phyloP scores from a whole-genome alignment of 2,113 vertebrate genomes.

The Xiphophorus hellerii region DNA sequence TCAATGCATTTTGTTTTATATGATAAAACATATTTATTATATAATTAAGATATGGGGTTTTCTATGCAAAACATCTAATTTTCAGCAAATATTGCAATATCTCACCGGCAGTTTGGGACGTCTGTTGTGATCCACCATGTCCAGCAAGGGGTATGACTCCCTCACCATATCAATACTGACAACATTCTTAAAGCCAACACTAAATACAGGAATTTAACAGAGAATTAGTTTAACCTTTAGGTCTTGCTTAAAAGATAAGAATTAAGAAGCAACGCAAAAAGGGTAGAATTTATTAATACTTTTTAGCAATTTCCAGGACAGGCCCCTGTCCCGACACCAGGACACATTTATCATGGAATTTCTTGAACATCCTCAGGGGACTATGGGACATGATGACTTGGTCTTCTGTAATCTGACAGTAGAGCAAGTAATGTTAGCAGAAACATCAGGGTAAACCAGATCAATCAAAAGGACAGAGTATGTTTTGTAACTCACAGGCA shows the following conservation, averaged over 20 bases:
- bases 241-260: neutral
- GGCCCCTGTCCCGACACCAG: constrained; percentile 93
- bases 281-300: constrained; percentile 80
- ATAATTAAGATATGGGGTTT: too few relatives aligned
- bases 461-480: neutral
- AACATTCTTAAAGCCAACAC: constrained; percentile 88
- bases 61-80: neutral
- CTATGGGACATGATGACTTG: constrained; percentile 94
- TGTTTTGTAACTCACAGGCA: constrained; percentile 81
- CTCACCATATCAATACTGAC: constrained; percentile 87
- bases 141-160: constrained; percentile 87
- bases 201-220: constrained; percentile 38
- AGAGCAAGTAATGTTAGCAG: constrained; percentile 9
- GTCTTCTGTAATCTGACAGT: constrained; percentile 85
- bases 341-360: constrained; percentile 89
- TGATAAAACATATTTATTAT: too few relatives aligned
- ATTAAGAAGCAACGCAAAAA: neutral
- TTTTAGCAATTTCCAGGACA: constrained; percentile 88
- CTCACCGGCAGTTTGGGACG: constrained; percentile 84
- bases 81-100: neutral
- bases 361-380: constrained; percentile 89
- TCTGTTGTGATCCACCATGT: constrained; percentile 90
- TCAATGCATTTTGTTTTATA: constrained; percentile 1
- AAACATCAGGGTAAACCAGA: constrained; percentile 6
- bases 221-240: constrained; percentile 9